Percentiles rank a stretch among this genome's conserved stretches.
Evolutionary conservation across 1,140 invertebrate species (phyloP).

Genomic region (Aleiodes sp.): DNA sequence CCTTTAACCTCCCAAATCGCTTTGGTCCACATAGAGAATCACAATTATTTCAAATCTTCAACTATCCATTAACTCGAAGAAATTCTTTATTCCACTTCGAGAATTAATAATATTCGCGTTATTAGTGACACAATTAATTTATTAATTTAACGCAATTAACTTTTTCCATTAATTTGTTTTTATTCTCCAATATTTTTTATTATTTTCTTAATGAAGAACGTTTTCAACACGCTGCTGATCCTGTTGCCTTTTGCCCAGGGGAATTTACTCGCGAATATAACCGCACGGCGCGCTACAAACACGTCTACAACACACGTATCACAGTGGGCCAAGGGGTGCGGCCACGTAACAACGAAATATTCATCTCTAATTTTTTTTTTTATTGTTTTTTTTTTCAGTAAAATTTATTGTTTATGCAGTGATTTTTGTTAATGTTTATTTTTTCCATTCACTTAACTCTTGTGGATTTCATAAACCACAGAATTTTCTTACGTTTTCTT

Average conservation of each 20-base stretch:
- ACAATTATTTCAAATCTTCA: constrained; percentile 26
- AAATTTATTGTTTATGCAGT: too few relatives aligned
- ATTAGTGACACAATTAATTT: neutral
- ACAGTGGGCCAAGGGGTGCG: neutral
- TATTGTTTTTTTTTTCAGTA: neutral
- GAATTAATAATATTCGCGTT: neutral
- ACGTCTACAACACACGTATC: neutral
- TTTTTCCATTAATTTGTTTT: too few relatives aligned
- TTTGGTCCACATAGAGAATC: constrained; percentile 53
- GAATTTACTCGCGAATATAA: neutral
- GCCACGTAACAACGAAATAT: neutral
- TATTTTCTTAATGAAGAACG: too few relatives aligned
- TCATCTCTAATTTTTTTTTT: neutral
- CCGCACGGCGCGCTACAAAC: neutral
- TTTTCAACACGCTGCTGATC: too few relatives aligned
- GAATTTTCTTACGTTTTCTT: too few relatives aligned
- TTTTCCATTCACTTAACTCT: too few relatives aligned
- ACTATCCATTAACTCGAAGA: too few relatives aligned
- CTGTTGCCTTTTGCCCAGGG: neutral
- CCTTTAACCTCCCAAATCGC: constrained; percentile 44
- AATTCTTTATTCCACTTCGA: neutral
- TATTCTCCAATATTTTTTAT: too few relatives aligned
- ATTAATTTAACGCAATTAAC: too few relatives aligned
- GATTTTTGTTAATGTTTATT: too few relatives aligned
- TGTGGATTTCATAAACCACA: too few relatives aligned